Percentiles rank a stretch among this genome's conserved stretches.
Conservation (phyloP, 2,888 invertebrate species). For the Idaea aversata region DNA sequence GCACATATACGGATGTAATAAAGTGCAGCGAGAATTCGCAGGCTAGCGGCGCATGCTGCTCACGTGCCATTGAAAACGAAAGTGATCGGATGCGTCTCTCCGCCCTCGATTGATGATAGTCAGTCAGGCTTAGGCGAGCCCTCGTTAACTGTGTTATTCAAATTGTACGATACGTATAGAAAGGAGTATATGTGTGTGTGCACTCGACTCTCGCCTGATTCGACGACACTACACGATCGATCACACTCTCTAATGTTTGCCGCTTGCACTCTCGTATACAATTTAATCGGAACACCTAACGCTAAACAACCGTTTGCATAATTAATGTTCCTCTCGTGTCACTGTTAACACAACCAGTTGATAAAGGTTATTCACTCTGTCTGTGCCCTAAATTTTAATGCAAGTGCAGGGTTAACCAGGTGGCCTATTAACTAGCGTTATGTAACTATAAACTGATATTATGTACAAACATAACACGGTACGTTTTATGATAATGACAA, state of each 20-base stretch:
- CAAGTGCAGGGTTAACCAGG: conserved; percentile 23
- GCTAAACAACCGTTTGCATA: conserved; percentile 36
- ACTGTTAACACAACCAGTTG: conserved; percentile 25
- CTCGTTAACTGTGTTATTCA: conserved; percentile 74
- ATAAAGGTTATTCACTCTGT: conserved; percentile 19
- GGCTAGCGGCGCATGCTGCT: conserved; percentile 68
- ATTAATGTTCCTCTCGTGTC: conserved; percentile 31
- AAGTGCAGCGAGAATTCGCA: conserved; percentile 77
- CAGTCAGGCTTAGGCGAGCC: conserved; percentile 63
- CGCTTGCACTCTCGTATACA: conserved; percentile 52
- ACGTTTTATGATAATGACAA: neutral
- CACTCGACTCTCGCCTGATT: conserved; percentile 20
- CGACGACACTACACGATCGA: conserved; percentile 46
- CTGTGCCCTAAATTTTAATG: conserved; percentile 18
- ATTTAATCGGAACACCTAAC: conserved; percentile 45
- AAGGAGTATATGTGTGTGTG: conserved; percentile 42
- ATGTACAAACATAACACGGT: neutral
- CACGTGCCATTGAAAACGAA: conserved; percentile 75
- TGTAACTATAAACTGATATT: conserved; percentile 2
- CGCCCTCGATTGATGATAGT: conserved; percentile 69
- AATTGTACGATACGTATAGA: conserved; percentile 35
- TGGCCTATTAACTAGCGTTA: conserved; percentile 9
- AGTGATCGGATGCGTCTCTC: conserved; percentile 76
- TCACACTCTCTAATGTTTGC: conserved; percentile 49
- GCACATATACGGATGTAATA: conserved; percentile 76